phyloP scores from a whole-genome alignment of 2,113 vertebrate genomes.

The Dissostichus mawsoni region DNA sequence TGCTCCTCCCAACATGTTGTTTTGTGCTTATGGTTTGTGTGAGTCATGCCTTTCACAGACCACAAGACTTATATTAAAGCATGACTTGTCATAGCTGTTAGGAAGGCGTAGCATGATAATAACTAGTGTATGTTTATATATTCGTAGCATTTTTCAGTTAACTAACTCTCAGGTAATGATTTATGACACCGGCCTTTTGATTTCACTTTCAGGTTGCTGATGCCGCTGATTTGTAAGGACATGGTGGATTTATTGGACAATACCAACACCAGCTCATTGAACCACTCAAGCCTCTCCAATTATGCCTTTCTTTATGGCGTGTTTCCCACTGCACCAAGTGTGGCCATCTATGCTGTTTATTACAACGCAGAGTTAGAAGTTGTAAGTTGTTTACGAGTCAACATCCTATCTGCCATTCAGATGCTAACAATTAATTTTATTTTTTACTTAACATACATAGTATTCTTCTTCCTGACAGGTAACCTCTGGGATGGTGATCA shows the following conservation, averaged over 20 bases:
- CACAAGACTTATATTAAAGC: slow-evolving; percentile 31
- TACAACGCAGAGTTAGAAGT: slow-evolving; percentile 98
- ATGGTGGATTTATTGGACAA: slow-evolving; percentile 95
- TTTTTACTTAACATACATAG: neutral
- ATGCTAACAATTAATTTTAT: neutral
- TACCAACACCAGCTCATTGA: slow-evolving; percentile 80
- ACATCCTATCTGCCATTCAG: neutral
- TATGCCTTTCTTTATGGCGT: slow-evolving; percentile 97
- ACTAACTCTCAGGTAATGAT: slow-evolving; percentile 8
- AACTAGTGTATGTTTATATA: slow-evolving; percentile 6
- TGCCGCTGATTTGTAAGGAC: slow-evolving; percentile 95
- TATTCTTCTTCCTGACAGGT: slow-evolving; percentile 81
- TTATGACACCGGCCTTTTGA: slow-evolving; percentile 12
- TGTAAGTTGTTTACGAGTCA: slow-evolving; percentile 83
- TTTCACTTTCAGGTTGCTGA: slow-evolving; percentile 86
- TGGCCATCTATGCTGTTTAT: slow-evolving; percentile 96
- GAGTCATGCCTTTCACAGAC: slow-evolving; percentile 49
- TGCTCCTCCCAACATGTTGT: slow-evolving; percentile 30
- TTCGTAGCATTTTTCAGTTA: neutral
- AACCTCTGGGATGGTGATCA: slow-evolving; percentile 96
- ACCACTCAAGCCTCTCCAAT: slow-evolving; percentile 96
- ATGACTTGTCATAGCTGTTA: slow-evolving; percentile 17
- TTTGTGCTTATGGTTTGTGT: slow-evolving; percentile 43
- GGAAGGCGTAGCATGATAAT: neutral
- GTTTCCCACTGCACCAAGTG: slow-evolving; percentile 96